Percentiles rank a stretch among this genome's conserved stretches.
Conservation (phyloP, 2,888 invertebrate species). For the Bugula neritina region DNA sequence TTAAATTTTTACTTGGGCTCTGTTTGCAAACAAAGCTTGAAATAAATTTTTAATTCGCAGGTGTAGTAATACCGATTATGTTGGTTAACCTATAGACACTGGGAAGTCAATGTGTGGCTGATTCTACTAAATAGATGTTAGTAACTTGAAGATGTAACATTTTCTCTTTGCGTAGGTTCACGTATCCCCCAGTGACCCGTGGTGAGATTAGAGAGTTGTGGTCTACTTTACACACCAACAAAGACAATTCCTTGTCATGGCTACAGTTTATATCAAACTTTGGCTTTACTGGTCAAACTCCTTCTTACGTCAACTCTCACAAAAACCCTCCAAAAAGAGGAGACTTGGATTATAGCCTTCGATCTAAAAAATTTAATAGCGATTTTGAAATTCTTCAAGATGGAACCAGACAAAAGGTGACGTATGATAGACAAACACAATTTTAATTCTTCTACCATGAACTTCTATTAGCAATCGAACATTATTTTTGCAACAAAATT, state of each 20-base stretch:
- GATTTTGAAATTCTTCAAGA: constrained; percentile 51
- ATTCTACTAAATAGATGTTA: too few relatives aligned
- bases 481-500: too few relatives aligned
- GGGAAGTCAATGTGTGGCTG: too few relatives aligned
- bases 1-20: too few relatives aligned
- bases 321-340: constrained; percentile 46
- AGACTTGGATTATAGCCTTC: constrained; percentile 49
- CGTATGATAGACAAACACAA: neutral
- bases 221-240: constrained; percentile 51
- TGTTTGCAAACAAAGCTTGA: too few relatives aligned
- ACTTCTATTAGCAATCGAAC: too few relatives aligned
- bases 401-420: constrained; percentile 48
- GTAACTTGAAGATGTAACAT: too few relatives aligned
- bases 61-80: too few relatives aligned
- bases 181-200: constrained; percentile 45
- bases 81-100: too few relatives aligned
- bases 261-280: constrained; percentile 51
- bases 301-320: constrained; percentile 52
- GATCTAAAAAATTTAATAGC: constrained; percentile 51
- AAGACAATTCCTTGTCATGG: constrained; percentile 48
- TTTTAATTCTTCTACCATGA: too few relatives aligned
- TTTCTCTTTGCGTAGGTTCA: constrained; percentile 33
- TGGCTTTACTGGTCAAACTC: constrained; percentile 49
- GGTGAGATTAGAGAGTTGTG: constrained; percentile 51
- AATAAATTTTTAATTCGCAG: too few relatives aligned